Base-by-base conservation (phyloP, 2,888 invertebrate species). In the Arge pagana region DNA sequence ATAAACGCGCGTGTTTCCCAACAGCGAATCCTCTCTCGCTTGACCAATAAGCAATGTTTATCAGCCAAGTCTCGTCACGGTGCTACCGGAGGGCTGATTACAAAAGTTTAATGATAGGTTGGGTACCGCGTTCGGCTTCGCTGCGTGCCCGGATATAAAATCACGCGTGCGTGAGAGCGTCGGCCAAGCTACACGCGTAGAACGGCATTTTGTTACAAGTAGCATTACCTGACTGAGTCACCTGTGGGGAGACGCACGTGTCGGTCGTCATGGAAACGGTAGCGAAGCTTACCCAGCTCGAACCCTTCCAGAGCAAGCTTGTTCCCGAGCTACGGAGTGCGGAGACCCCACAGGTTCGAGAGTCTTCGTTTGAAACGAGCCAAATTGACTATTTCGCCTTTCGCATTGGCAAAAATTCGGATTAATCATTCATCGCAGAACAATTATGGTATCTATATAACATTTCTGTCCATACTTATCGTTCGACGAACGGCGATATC, bases 181-280 rank as follows among this genome's bases (percentile, higher is more conserved):
- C n/a, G n/a, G n/a, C n/a, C n/a, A n/a, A 21, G 33, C 23, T 23
- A 33, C 21, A 23, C 30, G 30, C 18, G 42, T 33, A 15, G 23
- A 8, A 18, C 33, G 31, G 24, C 24, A 23, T 45, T 45, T 31
- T 33, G 45, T 45, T 35, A 10, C 5, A n/a, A 23, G 15, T 8
- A n/a, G 35, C 16, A 45, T 64, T 63, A 61, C 58, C 45, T 37
- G 57, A 45, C 54, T 70, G 68, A 70, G 52, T 70, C 70, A 70
- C 57, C 53, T 55, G 59, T 55, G 51, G 45, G 45, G 45, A 35
- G 45, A 15, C 40, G 35, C 33, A 30, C 42, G 45, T 45, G 45
- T 35, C 24, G 23, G 45, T 45, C 16, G 23, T 35, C 33, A 45
- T 45, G 16, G 45, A 45, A 5, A 45, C 45, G 13, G 19, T 11